These are phyloP conservation scores for Frieseomelitta varia DNA, from an alignment of 1,140 invertebrate genomes.

Conservation along the genomic window DNA sequence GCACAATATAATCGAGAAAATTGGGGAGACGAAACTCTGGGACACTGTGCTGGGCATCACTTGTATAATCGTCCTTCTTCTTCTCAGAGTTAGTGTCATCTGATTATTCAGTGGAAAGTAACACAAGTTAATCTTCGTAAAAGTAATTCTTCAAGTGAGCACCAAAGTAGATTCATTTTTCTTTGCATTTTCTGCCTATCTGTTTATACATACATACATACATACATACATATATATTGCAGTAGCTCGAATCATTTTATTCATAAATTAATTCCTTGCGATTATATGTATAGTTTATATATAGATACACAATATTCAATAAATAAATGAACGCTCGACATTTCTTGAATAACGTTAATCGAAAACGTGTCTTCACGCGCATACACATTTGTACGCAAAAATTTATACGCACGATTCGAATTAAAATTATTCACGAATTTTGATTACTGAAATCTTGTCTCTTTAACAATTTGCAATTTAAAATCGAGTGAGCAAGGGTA, in stretches of 20 bases:
- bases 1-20: conserved; percentile 85
- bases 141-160: background rate
- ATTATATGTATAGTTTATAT: background rate
- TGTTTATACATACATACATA: background rate
- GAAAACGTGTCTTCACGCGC: background rate
- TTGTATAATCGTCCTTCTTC: conserved; percentile 86
- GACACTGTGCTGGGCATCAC: conserved; percentile 86
- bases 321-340: background rate
- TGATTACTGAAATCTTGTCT: background rate
- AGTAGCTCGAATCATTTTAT: background rate
- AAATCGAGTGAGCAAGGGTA: background rate
- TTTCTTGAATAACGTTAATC: background rate
- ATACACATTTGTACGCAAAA: background rate
- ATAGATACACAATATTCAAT: background rate
- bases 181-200: background rate
- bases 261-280: background rate
- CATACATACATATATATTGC: background rate
- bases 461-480: background rate
- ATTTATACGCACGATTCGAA: background rate
- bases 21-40: conserved; percentile 86
- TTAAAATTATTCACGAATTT: background rate
- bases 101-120: background rate
- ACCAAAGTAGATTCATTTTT: background rate
- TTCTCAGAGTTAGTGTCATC: conserved; percentile 85
- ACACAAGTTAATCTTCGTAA: background rate